phyloP scores from a whole-genome alignment of 2,888 invertebrate genomes.

The Eurytoma adleriae region DNA sequence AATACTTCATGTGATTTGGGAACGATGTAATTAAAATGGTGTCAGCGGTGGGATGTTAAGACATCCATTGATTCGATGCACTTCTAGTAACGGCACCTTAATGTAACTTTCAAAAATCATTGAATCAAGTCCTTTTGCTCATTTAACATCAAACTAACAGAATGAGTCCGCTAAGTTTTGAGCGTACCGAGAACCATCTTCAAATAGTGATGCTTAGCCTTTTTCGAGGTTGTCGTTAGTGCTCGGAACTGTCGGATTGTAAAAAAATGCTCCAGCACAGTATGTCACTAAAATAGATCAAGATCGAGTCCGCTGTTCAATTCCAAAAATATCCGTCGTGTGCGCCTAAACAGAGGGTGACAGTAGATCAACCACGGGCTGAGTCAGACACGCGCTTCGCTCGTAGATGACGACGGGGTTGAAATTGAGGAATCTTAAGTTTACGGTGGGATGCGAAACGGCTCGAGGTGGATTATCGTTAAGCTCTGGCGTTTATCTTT shows the following conservation, averaged over 20 bases:
- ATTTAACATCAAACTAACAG: too few relatives aligned
- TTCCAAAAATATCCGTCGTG: background rate
- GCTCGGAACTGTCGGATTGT: background rate
- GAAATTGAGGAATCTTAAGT: constrained; percentile 18
- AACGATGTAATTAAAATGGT: too few relatives aligned
- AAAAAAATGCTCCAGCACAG: background rate
- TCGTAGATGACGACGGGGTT: constrained; percentile 15
- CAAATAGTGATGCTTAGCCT: constrained; percentile 37
- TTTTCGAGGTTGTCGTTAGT: constrained; percentile 20
- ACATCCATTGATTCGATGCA: too few relatives aligned
- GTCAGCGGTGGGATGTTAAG: too few relatives aligned
- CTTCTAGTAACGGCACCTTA: too few relatives aligned
- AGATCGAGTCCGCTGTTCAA: background rate
- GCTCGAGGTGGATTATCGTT: constrained; percentile 35
- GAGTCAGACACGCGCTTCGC: background rate
- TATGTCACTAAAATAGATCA: background rate
- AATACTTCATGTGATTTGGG: too few relatives aligned
- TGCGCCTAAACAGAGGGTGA: background rate
- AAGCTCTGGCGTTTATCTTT: constrained; percentile 31
- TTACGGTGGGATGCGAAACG: constrained; percentile 52
- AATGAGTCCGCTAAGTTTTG: background rate
- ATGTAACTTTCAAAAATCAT: too few relatives aligned
- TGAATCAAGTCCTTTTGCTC: too few relatives aligned
- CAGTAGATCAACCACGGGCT: background rate
- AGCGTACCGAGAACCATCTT: constrained; percentile 20